Evolutionary conservation across 2,888 invertebrate species (phyloP), one percentile per base, ranked within the genome.

Genomic region (Schizotus pectinicornis): DNA sequence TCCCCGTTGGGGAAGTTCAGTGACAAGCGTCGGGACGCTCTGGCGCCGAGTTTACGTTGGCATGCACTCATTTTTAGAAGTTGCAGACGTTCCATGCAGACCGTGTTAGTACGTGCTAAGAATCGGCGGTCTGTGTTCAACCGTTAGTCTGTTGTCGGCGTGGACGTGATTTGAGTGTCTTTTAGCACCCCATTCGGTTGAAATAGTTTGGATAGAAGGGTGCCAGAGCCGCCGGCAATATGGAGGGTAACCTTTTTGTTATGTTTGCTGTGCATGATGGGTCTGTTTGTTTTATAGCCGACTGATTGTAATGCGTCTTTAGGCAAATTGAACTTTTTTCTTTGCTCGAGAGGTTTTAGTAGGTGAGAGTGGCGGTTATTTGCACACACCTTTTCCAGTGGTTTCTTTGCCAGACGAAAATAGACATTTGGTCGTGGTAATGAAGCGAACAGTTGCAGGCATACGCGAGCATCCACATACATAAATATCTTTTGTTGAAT

Each of bases 11-110:
- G 74, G 70, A 74, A 72, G 71, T 72, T 71, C 66, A 61, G 67
- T 74, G 72, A 74, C 72, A 64, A 65, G 60, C 73, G 81, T 76
- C 82, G 81, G 74, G 82, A 82, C 72, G 81, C 76, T 65, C 75
- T 77, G 77, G 79, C 81, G 76, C 81, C 81, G 69, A 76, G 77
- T 52, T 79, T 72, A 11, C 71, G 73, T 31, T 74, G 65, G 49
- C 72, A 75, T 45, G 72, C 73, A 33, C 76, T 47, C 54, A 33
- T 54, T 54, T 53, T 54, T 47, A 54, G 41, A 13, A n/a, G 32
- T 43, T 43, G 43, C 41, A 41, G 51, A 37, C 37, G 35, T 31
- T 47, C 48, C 11, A 35, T 48, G 52, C 13, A 33, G 32, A n/a
- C 32, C 46, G 48, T 55, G 48, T 39, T 33, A 32, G 32, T 6